Percentiles rank a stretch among this genome's conserved stretches.
phyloP scores from a whole-genome alignment of 2,113 vertebrate species.

The Melanocharis versteri region DNA sequence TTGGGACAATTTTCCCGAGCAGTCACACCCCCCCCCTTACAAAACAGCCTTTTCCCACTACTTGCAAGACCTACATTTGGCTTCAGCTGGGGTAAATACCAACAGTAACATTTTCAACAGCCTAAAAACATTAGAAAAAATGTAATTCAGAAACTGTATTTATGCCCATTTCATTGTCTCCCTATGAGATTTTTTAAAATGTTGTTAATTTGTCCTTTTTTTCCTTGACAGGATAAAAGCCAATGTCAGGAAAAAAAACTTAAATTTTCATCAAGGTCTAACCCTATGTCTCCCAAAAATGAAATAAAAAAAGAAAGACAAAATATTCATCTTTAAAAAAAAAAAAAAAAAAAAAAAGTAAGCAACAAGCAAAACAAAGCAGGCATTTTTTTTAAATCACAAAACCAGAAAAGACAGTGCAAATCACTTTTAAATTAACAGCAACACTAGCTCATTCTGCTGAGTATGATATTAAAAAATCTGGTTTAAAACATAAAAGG shows the following conservation, averaged over 20 bases:
- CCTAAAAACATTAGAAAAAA: not conserved
- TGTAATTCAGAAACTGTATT: not conserved
- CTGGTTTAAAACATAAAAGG: not conserved
- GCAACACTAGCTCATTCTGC: not conserved
- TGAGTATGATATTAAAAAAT: not conserved
- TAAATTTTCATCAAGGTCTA: not conserved
- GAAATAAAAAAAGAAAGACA: not conserved
- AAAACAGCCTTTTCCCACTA: not conserved
- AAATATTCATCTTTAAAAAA: not conserved
- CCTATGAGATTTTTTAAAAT: not conserved
- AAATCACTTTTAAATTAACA: not conserved
- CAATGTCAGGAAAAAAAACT: not conserved
- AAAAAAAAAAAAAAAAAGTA: not conserved
- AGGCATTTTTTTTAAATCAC: not conserved
- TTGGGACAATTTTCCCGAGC: not conserved
- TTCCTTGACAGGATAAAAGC: not conserved
- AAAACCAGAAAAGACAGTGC: not conserved
- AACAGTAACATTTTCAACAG: not conserved
- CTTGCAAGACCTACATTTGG: not conserved
- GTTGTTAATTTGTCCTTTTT: not conserved
- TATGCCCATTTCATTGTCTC: not conserved
- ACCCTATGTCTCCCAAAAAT: not conserved
- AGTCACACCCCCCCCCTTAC: not conserved
- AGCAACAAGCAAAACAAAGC: not conserved
- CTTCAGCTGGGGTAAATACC: not conserved